Evolutionary conservation across 2,113 vertebrate species (phyloP), one percentile per base, ranked within the genome.

Genomic region (Nesogale talazaci): DNA sequence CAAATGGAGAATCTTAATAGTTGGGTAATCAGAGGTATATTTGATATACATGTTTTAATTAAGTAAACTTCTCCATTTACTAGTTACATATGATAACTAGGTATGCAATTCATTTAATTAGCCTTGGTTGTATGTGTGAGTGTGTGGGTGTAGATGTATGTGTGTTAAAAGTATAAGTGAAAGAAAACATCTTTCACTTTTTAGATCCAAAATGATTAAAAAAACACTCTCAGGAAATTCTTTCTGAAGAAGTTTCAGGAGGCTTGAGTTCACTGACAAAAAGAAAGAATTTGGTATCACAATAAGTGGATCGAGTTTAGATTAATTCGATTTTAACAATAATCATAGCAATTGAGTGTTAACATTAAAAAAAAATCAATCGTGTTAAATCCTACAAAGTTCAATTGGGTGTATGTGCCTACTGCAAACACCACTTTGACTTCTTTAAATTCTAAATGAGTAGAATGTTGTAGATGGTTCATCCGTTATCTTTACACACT

Each of bases 391-490:
- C 93, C 96, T 46, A 63, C 16, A 83, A 77, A 94, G 92, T 96
- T 92, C 88, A 96, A 88, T 85, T 97, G 4, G 9, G 88, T 91
- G 96, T 93, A 91, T 22, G 3, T 90, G 94, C 90, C 94, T 96
- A 87, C 95, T 97, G 95, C 97, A 97, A 97, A 95, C 94, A 94
- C 96, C 81, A 97, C 95, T 96, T 94, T 96, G 96, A 96, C 96
- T 97, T 97, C 95, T 98, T 98, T 97, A 97, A 97, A 98, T 98
- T 98, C 97, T 95, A 95, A 97, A 95, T 94, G 96, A 98, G 96
- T 96, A 96, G 98, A n/a, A n/a, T n/a, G n/a, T 97, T 97, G 94
- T 87, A 95, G 92, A 90, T 96, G 96, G 94, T 92, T 98, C 96
- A 97, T 97, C 96, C 96, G 97, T 98, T 98, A 98, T 98, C 95